Evolutionary conservation across 2,888 invertebrate genomes (phyloP), one percentile per base, ranked within the genome.

Genomic region (Polietes domitor): DNA sequence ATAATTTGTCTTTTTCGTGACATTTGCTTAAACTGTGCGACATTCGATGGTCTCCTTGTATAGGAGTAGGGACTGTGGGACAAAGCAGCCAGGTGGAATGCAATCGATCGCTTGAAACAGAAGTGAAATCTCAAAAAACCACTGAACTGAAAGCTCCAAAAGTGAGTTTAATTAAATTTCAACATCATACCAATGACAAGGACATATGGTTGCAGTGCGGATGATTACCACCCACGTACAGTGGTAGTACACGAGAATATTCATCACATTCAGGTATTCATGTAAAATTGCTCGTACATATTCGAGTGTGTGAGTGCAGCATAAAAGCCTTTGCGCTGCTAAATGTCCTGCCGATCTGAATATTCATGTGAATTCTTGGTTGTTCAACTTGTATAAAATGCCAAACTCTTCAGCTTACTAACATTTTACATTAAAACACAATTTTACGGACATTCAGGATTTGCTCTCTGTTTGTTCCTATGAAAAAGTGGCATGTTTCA

Each of bases 91-190:
- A 9, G 58, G 6, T 15, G 28, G 21, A 0, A 15, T 24, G 65
- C 75, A 17, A 53, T 55, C 37, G 37, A 65, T 32, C 41, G 21
- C 74, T 70, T 80, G 24, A 50, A 65, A 75, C n/a, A 37, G 17
- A 24, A 53, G 71, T 19, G 65, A 65, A 65, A 65, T 37, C 65
- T 78, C 37, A 58, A 65, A 61, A 63, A 75, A 43, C 63, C 47
- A 72, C 32, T 76, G 55, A 82, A 75, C 72, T 43, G 71, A 58
- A 47, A 71, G 53, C 53, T 78, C 55, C 10, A 37, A 72, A 47
- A 68, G 21, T 65, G 72, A 73, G 65, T 79, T 79, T 82, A 82
- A 82, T 79, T 82, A 72, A 79, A 72, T 76, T 76, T 68, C 63
- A 55, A 28, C 72, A 75, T 55, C 50, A 19, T 53, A 17, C 24